These are phyloP conservation scores for Agrilus planipennis DNA, from an alignment of 1,140 invertebrate genomes.

Conservation along the genomic window DNA sequence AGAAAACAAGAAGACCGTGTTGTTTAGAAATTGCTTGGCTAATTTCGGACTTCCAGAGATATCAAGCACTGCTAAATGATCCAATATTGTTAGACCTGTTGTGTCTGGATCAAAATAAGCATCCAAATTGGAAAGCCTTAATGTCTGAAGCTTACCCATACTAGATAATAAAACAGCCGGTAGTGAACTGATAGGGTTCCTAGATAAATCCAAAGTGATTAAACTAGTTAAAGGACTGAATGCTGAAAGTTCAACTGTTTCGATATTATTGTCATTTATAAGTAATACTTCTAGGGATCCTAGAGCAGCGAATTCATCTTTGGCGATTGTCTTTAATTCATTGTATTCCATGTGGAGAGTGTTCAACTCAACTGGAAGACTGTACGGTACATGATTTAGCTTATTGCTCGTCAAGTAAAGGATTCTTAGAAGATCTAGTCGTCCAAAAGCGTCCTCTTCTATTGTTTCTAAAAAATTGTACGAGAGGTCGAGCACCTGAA, in stretches of 20 bases:
- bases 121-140: conserved; percentile 56
- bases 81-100: conserved; percentile 51
- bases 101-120: conserved; percentile 41
- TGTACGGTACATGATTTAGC: conserved; percentile 51
- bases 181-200: conserved; percentile 58
- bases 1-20: conserved; percentile 55
- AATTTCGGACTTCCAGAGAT: conserved; percentile 60
- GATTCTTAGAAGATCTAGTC: conserved; percentile 64
- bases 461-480: conserved; percentile 63
- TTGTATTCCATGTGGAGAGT: conserved; percentile 51
- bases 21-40: conserved; percentile 51
- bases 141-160: conserved; percentile 46
- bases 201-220: conserved; percentile 60
- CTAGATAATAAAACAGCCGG: conserved; percentile 54
- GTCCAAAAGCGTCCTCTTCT: conserved; percentile 76
- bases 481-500: conserved; percentile 70
- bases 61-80: conserved; percentile 57
- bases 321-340: conserved; percentile 46
- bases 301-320: conserved; percentile 56
- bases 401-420: conserved; percentile 70
- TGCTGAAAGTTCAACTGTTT: conserved; percentile 48
- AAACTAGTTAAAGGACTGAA: conserved; percentile 54
- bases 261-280: conserved; percentile 54
- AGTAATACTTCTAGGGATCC: conserved; percentile 56
- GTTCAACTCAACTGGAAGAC: conserved; percentile 49